These are phyloP conservation scores for Furnarius figulus DNA, from an alignment of 2,113 vertebrate genomes.

Conservation along the genomic window DNA sequence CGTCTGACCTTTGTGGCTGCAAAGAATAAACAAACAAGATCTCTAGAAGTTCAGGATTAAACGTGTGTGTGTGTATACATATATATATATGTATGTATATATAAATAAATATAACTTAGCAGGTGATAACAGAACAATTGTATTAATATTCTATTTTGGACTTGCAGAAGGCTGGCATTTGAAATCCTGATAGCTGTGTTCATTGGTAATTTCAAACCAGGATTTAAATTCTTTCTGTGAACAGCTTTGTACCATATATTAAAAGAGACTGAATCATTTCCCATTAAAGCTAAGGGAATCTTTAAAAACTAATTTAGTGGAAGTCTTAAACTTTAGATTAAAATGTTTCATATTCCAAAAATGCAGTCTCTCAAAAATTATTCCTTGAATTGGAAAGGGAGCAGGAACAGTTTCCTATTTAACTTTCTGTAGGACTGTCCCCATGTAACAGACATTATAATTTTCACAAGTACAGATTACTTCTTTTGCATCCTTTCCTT, in stretches of 20 bases:
- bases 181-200: background rate
- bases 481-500: background rate
- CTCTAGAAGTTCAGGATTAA: background rate
- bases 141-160: background rate
- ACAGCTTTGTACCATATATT: background rate
- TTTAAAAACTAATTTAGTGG: background rate
- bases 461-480: background rate
- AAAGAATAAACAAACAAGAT: background rate
- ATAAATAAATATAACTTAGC: background rate
- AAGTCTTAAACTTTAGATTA: background rate
- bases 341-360: background rate
- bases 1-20: conserved; percentile 3
- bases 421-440: background rate
- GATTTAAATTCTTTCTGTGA: background rate
- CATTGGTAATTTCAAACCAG: background rate
- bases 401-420: background rate
- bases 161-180: background rate
- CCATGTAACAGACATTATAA: background rate
- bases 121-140: background rate
- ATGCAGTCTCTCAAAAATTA: background rate
- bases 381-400: background rate
- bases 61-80: no score
- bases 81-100: no score
- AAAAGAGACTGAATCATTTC: background rate
- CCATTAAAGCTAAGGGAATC: background rate